Conservation (phyloP, 2,797 vertebrate species). For the Philypnodon macrostomus region DNA sequence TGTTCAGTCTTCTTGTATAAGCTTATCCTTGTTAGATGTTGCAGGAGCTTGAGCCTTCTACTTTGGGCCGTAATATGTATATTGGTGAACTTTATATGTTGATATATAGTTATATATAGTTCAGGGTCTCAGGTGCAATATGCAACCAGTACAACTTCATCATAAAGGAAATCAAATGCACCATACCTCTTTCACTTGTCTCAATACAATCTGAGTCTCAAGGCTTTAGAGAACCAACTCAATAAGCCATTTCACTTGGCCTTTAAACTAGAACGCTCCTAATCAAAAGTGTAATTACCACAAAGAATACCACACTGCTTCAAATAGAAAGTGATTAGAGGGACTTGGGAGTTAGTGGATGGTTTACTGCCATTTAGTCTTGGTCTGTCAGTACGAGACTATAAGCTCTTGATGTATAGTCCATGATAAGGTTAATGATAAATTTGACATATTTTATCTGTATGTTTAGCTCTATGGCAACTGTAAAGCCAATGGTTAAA, state of each 20-base stretch:
- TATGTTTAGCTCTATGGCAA: not conserved
- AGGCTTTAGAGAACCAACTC: slow-evolving; percentile 9
- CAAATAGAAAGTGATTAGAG: slow-evolving; percentile 48
- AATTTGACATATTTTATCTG: slow-evolving; percentile 9
- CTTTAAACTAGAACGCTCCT: slow-evolving; percentile 31
- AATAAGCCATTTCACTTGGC: slow-evolving; percentile 23
- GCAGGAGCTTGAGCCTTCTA: too few relatives aligned
- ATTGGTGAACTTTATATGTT: too few relatives aligned
- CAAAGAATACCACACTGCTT: slow-evolving; percentile 29
- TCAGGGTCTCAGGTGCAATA: too few relatives aligned
- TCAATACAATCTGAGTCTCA: too few relatives aligned
- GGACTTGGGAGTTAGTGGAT: slow-evolving; percentile 28
- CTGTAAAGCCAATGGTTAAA: not conserved
- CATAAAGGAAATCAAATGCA: too few relatives aligned
- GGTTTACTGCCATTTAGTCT: not conserved
- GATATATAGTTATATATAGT: too few relatives aligned
- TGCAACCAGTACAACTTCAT: too few relatives aligned
- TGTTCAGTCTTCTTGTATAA: too few relatives aligned
- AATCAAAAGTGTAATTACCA: slow-evolving; percentile 42
- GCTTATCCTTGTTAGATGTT: too few relatives aligned
- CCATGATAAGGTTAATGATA: slow-evolving; percentile 24
- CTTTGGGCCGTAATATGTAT: too few relatives aligned
- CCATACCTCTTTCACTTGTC: too few relatives aligned
- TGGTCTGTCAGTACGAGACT: slow-evolving; percentile 12
- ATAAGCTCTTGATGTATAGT: slow-evolving; percentile 30